A percentile compares a stretch with the other conserved stretches of the same genome.
phyloP scores from a whole-genome alignment of 2,113 vertebrate genomes.

The Notothenia rossii region DNA sequence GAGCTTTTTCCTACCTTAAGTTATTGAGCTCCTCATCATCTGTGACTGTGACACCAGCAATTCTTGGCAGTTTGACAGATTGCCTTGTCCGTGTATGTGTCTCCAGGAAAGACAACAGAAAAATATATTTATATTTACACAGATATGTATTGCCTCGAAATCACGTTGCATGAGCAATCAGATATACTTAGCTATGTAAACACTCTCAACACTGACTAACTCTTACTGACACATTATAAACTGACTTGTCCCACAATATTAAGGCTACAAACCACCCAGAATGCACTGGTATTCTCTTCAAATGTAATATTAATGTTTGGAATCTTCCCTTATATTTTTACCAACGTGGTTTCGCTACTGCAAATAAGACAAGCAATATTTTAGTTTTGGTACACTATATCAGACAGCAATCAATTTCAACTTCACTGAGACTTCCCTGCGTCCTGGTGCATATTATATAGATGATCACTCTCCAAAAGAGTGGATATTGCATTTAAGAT shows the following conservation, averaged over 20 bases:
- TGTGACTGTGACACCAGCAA: too few species aligned
- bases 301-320: neutral
- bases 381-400: neutral
- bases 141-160: neutral
- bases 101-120: neutral
- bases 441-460: neutral
- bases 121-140: neutral
- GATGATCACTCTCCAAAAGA: conserved; percentile 9
- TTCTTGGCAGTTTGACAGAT: conserved; percentile 10
- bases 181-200: neutral
- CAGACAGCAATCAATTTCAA: neutral
- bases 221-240: neutral
- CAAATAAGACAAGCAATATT: neutral
- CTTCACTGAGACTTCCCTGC: neutral
- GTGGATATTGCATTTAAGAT: conserved; percentile 11
- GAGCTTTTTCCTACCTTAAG: neutral
- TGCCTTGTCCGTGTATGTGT: neutral
- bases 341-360: neutral
- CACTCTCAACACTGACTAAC: neutral
- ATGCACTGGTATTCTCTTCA: neutral
- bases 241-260: neutral
- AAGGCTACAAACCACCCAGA: neutral
- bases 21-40: conserved; percentile 3
- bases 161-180: neutral
- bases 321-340: neutral